Evolutionary conservation across 2,888 invertebrate genomes (phyloP), one percentile per base, ranked within the genome.

Genomic region (Andrena hattorfiana): DNA sequence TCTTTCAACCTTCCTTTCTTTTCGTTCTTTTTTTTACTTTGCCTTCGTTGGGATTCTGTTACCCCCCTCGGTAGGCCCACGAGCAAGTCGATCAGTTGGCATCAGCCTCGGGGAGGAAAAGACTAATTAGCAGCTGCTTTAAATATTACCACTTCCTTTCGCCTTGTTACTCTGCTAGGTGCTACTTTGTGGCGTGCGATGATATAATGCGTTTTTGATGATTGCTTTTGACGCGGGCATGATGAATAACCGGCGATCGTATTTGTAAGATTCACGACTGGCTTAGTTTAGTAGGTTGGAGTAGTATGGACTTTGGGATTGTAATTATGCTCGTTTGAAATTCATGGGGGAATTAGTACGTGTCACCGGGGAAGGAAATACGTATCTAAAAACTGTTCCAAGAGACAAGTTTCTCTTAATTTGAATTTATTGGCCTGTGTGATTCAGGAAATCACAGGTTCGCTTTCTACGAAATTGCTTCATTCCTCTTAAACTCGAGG

Each of bases 41-140:
- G 26, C 56, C 16, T 16, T 10, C 51, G 54, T 62, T 56, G 59
- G 49, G 16, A 60, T 30, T 74, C 64, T 5, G 23, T 20, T 59
- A 60, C 66, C 20, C 20, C 30, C n/a, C 23, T 62, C 49, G 59
- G 54, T 69, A 32, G 56, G 56, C 56, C 62, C 64, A 8, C 59
- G 10, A 30, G 51, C 49, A 69, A 16, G 23, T 60, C 73, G 69
- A 70, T 72, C 77, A 26, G 30, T 66, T 67, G 66, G 56, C 73
- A 42, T 72, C 32, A 20, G 48, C 23, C 30, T 20, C 16, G 6
- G 30, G 54, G 59, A 30, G 30, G 48, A 30, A n/a, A 5, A 28
- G 28, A 54, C 35, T 73, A 81, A 68, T 77, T 77, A 70, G 66
- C 48, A 35, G 63, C 20, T 42, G 28, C n/a, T 60, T 60, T 51